These are phyloP conservation scores for Steatocranus sp. DNA, from an alignment of 2,797 vertebrate species.

Conservation along the genomic window DNA sequence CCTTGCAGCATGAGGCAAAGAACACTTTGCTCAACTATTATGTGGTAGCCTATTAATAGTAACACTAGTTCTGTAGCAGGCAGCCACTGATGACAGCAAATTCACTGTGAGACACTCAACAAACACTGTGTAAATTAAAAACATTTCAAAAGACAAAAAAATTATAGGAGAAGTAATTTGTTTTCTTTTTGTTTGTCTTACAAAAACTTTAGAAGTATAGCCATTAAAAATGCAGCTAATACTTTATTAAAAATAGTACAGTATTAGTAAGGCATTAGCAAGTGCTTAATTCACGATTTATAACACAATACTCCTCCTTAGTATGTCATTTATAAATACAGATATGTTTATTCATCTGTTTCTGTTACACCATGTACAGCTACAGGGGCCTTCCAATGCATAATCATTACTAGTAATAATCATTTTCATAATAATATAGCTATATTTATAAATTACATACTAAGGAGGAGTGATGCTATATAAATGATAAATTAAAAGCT, in stretches of 20 bases:
- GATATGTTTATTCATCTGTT: neutral
- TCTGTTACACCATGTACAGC: neutral
- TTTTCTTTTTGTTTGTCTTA: fast-evolving
- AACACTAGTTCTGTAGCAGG: neutral
- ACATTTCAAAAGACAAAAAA: neutral
- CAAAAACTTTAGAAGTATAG: fast-evolving
- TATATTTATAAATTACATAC: neutral
- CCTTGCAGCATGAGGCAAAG: neutral
- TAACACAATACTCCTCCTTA: fast-evolving
- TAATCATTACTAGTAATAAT: fast-evolving
- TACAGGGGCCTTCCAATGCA: neutral
- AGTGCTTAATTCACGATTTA: fast-evolving
- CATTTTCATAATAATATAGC: neutral
- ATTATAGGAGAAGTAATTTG: fast-evolving
- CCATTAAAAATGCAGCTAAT: neutral
- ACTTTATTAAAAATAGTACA: neutral
- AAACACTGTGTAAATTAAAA: neutral
- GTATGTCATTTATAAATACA: neutral
- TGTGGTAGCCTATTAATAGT: neutral
- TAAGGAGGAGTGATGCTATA: neutral
- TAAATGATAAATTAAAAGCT: neutral
- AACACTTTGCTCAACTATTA: neutral
- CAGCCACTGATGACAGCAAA: neutral
- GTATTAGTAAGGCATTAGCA: neutral
- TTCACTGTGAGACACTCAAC: neutral